Evolutionary conservation across 2,797 vertebrate species (phyloP).

Genomic region (Heteromormyrus szaboi): DNA sequence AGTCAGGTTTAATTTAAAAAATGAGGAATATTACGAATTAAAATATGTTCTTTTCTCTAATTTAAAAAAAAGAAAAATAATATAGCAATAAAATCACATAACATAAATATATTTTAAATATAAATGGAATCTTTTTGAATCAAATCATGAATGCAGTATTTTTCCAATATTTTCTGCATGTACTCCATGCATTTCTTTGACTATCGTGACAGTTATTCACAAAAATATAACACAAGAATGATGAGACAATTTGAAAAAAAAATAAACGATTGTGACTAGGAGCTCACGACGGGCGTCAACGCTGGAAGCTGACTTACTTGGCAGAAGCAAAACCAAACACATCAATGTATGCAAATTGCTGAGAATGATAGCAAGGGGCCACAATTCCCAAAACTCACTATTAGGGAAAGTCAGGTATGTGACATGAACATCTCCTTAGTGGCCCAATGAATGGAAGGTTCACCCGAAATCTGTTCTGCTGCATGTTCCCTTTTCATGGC

Average conservation of each 20-base stretch:
- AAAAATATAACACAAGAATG: neutral
- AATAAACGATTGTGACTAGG: neutral
- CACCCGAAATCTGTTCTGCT: neutral
- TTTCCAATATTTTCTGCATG: neutral
- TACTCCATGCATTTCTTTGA: neutral
- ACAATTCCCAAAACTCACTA: neutral
- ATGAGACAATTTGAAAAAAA: neutral
- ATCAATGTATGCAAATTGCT: neutral
- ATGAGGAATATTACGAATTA: constrained; percentile 57
- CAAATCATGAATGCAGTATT: neutral
- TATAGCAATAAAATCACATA: neutral
- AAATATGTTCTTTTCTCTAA: constrained; percentile 68
- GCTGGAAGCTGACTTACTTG: neutral
- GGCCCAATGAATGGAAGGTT: neutral
- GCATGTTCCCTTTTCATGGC: neutral
- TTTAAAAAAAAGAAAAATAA: constrained; percentile 54
- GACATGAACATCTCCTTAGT: neutral
- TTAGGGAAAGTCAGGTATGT: neutral
- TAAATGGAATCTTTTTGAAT: neutral
- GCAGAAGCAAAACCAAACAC: neutral
- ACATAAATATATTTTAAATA: neutral
- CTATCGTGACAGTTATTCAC: neutral
- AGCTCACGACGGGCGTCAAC: neutral
- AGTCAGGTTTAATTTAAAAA: constrained; percentile 54
- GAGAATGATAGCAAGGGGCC: neutral